Conservation (phyloP, 1,140 invertebrate species). For the Pantala flavescens region DNA sequence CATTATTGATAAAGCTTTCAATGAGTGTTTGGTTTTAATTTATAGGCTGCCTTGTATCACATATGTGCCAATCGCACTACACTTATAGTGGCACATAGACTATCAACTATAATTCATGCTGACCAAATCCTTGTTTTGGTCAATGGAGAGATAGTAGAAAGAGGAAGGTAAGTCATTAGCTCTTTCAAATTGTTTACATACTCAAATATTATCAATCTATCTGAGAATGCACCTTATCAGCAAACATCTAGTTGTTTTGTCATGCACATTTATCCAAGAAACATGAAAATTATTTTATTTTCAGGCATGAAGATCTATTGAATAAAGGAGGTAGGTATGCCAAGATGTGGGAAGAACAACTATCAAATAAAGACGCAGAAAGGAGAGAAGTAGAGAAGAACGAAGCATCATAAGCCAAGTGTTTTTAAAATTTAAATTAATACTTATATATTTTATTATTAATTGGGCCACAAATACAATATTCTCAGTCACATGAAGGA, state of each 20-base stretch:
- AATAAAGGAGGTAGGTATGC: constrained; percentile 57
- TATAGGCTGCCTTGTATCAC: constrained; percentile 50
- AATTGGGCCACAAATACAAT: too few relatives aligned
- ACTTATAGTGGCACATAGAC: constrained; percentile 81
- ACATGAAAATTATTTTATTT: constrained; percentile 18
- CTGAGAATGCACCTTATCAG: too few relatives aligned
- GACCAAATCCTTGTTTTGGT: constrained; percentile 85
- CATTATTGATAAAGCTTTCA: too few relatives aligned
- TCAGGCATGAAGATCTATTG: constrained; percentile 68
- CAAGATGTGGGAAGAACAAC: constrained; percentile 82
- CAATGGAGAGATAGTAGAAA: constrained; percentile 83
- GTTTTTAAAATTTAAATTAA: too few relatives aligned
- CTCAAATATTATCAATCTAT: too few relatives aligned
- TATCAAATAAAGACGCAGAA: constrained; percentile 45
- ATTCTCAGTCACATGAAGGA: too few relatives aligned
- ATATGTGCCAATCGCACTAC: constrained; percentile 80
- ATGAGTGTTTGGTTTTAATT: constrained; percentile 17
- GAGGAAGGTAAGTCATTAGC: constrained; percentile 56
- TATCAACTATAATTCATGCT: constrained; percentile 88
- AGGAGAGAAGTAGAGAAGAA: neutral
- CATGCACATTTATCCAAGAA: neutral
- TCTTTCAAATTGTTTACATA: neutral
- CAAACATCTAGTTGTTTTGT: constrained; percentile 12
- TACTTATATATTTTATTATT: too few relatives aligned
- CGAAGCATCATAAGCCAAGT: neutral